These are phyloP conservation scores for Aphaenogaster floridana DNA, from an alignment of 1,140 invertebrate species.

Conservation along the genomic window DNA sequence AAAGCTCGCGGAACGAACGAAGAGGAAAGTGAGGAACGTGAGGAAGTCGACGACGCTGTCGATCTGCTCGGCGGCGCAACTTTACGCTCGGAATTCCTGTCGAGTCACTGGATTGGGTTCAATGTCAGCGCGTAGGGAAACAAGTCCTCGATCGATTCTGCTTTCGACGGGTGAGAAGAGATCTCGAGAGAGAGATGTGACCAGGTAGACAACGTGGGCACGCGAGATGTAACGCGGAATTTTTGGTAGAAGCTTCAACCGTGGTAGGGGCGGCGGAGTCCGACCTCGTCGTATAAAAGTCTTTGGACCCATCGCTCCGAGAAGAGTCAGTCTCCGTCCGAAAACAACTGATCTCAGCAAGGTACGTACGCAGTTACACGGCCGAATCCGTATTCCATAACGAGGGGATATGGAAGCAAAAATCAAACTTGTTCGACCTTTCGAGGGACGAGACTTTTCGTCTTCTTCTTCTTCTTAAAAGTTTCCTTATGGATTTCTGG, in stretches of 20 bases:
- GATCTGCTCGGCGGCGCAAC: not conserved
- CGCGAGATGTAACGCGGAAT: not conserved
- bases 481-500: too few species aligned
- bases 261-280: slow-evolving; percentile 32
- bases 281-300: slow-evolving; percentile 53
- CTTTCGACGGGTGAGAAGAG: not conserved
- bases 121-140: slow-evolving; percentile 55
- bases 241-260: not conserved
- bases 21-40: not conserved
- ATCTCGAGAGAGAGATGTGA: not conserved
- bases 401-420: not conserved
- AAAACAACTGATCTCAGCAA: slow-evolving; percentile 40
- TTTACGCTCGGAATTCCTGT: slow-evolving; percentile 31
- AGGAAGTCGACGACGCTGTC: not conserved
- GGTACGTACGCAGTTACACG: slow-evolving; percentile 14
- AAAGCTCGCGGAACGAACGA: not conserved
- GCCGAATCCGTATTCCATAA: not conserved
- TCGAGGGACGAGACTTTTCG: not conserved
- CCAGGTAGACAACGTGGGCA: not conserved
- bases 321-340: slow-evolving; percentile 36
- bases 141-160: not conserved
- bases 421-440: not conserved
- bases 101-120: slow-evolving; percentile 57
- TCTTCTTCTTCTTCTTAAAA: not conserved
- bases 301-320: not conserved